Conservation (phyloP, 1,140 invertebrate genomes). For the Bombus fervidus region DNA sequence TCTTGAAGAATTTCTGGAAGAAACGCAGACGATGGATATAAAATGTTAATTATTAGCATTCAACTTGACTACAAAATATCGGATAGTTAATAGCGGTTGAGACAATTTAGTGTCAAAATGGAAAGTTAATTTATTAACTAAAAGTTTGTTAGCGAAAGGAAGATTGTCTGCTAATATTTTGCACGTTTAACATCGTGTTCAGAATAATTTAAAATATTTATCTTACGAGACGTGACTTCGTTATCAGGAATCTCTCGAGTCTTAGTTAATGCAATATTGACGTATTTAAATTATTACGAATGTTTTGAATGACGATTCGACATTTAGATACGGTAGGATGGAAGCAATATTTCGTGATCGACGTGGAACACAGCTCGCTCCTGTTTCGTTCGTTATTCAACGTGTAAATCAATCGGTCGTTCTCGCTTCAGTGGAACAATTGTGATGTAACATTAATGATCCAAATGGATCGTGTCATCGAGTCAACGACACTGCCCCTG, state of each 20-base stretch:
- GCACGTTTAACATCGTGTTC: background rate
- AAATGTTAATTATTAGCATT: slow-evolving; percentile 1
- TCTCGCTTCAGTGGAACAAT: slow-evolving; percentile 48
- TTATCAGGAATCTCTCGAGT: background rate
- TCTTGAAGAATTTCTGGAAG: slow-evolving; percentile 1
- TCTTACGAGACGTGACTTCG: background rate
- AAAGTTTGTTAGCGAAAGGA: slow-evolving; percentile 27
- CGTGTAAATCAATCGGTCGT: slow-evolving; percentile 48
- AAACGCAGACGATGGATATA: background rate
- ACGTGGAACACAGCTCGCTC: background rate
- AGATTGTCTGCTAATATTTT: background rate
- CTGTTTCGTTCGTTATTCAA: slow-evolving; percentile 40
- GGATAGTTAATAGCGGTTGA: background rate
- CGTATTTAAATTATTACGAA: background rate
- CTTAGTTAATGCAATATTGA: background rate
- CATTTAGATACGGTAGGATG: background rate
- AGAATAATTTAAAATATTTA: background rate
- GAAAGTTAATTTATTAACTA: background rate
- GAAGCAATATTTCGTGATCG: background rate
- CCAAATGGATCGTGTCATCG: slow-evolving; percentile 59
- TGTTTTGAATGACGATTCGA: background rate
- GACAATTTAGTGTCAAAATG: background rate
- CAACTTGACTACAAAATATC: background rate
- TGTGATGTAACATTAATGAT: slow-evolving; percentile 64
- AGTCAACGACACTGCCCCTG: slow-evolving; percentile 57